A percentile compares a stretch with the other conserved stretches of the same genome.
phyloP scores from a whole-genome alignment of 1,140 invertebrate species.

The Hydropsyche tenuis region DNA sequence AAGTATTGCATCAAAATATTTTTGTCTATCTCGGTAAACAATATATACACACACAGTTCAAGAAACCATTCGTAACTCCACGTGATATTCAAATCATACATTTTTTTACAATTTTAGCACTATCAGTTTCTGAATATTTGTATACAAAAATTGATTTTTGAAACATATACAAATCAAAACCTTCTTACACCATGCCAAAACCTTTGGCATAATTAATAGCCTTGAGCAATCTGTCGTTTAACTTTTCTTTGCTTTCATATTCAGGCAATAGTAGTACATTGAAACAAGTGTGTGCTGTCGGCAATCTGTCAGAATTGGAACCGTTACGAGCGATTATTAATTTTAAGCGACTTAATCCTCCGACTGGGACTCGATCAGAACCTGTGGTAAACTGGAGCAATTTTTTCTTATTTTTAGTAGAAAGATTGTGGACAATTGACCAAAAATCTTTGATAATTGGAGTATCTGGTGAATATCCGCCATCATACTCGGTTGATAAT shows the following conservation, averaged over 20 bases:
- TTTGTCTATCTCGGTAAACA: too few species aligned
- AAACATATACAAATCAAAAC: too few species aligned
- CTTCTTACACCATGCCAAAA: conserved; percentile 79
- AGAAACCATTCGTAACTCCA: too few species aligned
- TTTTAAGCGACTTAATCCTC: conserved; percentile 88
- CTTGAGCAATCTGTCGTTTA: conserved; percentile 85
- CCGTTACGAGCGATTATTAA: conserved; percentile 82
- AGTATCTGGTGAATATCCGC: conserved; percentile 84
- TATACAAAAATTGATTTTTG: too few species aligned
- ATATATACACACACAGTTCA: too few species aligned
- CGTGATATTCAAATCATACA: too few species aligned
- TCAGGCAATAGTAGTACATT: conserved; percentile 93
- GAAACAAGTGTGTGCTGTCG: conserved; percentile 94
- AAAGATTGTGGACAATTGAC: conserved; percentile 89
- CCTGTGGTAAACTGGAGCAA: conserved; percentile 94
- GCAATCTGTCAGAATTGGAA: conserved; percentile 79
- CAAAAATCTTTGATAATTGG: conserved; percentile 91
- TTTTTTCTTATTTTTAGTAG: conserved; percentile 85
- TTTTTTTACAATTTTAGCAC: too few species aligned
- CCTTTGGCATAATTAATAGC: conserved; percentile 90
- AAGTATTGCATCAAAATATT: too few species aligned
- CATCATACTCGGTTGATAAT: conserved; percentile 91
- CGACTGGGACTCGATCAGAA: conserved; percentile 92
- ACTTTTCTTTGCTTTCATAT: conserved; percentile 82
- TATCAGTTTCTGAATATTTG: too few species aligned